phyloP scores from a whole-genome alignment of 2,888 invertebrate genomes.

The Rapana venosa region DNA sequence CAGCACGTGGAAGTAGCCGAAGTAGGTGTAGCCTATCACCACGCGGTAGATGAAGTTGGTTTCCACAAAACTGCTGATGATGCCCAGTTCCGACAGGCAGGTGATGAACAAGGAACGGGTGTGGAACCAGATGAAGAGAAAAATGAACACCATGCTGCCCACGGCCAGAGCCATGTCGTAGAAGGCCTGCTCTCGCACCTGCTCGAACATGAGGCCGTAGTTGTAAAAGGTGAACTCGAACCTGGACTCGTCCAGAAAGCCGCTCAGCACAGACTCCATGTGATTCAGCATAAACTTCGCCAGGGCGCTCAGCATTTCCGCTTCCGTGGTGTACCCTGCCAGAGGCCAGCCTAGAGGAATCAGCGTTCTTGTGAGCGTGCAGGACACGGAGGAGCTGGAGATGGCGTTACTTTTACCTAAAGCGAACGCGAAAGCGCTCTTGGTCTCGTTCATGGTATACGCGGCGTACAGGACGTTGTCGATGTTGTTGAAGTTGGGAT shows the following conservation, averaged over 20 bases:
- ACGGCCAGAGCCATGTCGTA: conserved; percentile 57
- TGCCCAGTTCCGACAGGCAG: conserved; percentile 56
- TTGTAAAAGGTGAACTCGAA: conserved; percentile 60
- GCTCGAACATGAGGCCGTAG: conserved; percentile 37
- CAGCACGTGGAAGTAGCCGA: conserved; percentile 66
- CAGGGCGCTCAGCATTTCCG: conserved; percentile 51
- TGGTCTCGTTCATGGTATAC: neutral
- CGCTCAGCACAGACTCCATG: conserved; percentile 52
- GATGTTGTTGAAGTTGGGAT: conserved; percentile 52
- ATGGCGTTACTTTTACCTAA: conserved; percentile 36
- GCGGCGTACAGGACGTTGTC: conserved; percentile 45
- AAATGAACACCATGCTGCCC: conserved; percentile 63
- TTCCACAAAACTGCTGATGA: conserved; percentile 60
- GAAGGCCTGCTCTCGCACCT: conserved; percentile 47
- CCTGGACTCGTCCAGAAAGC: conserved; percentile 13
- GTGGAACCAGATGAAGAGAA: conserved; percentile 61
- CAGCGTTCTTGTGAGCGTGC: conserved; percentile 54
- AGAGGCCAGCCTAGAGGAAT: conserved; percentile 60
- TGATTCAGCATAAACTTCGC: conserved; percentile 49
- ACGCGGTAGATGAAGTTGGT: conserved; percentile 65
- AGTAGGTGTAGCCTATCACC: conserved; percentile 60
- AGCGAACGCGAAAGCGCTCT: conserved; percentile 53
- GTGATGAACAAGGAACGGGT: conserved; percentile 65
- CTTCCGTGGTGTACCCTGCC: conserved; percentile 48
- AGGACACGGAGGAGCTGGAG: conserved; percentile 38